Evolutionary conservation across 2,113 vertebrate genomes (phyloP).

Genomic region (Oxygymnocypris stewartii): DNA sequence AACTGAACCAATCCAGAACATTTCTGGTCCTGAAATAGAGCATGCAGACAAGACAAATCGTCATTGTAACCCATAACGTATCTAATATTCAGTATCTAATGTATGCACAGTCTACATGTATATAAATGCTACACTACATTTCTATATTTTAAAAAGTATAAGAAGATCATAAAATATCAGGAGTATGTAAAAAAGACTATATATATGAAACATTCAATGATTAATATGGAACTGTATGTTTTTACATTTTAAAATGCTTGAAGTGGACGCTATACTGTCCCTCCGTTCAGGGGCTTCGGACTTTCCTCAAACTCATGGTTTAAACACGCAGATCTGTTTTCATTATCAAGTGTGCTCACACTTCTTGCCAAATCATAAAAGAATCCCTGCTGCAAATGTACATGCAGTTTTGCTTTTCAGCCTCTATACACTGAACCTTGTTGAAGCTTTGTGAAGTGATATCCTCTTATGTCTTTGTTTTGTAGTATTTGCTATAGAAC

Average conservation of each 20-base stretch:
- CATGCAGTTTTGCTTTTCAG: slow-evolving; percentile 27
- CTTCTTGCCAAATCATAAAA: slow-evolving; percentile 26
- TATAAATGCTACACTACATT: slow-evolving; percentile 31
- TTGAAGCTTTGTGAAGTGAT: slow-evolving; percentile 44
- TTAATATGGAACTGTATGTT: slow-evolving; percentile 31
- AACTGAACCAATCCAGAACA: background rate
- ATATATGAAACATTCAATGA: slow-evolving; percentile 13
- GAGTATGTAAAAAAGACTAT: slow-evolving; percentile 24
- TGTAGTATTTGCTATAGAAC: slow-evolving; percentile 34
- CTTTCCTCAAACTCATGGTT: slow-evolving; percentile 25
- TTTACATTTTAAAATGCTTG: slow-evolving; percentile 34
- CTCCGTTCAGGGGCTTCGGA: slow-evolving; percentile 29
- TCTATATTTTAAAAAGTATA: slow-evolving; percentile 32
- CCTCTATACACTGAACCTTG: slow-evolving; percentile 42
- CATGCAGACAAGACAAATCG: slow-evolving; percentile 15
- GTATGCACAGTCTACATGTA: slow-evolving; percentile 37
- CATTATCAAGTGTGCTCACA: slow-evolving; percentile 15
- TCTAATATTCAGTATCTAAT: background rate
- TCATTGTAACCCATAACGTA: background rate
- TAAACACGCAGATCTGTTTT: slow-evolving; percentile 19
- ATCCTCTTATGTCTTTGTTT: slow-evolving; percentile 49
- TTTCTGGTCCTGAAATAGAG: background rate
- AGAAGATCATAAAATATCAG: slow-evolving; percentile 22
- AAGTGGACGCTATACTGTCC: slow-evolving; percentile 28
- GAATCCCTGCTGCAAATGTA: slow-evolving; percentile 28